phyloP scores from a whole-genome alignment of 2,888 invertebrate genomes.

The Drosophila phalerata region DNA sequence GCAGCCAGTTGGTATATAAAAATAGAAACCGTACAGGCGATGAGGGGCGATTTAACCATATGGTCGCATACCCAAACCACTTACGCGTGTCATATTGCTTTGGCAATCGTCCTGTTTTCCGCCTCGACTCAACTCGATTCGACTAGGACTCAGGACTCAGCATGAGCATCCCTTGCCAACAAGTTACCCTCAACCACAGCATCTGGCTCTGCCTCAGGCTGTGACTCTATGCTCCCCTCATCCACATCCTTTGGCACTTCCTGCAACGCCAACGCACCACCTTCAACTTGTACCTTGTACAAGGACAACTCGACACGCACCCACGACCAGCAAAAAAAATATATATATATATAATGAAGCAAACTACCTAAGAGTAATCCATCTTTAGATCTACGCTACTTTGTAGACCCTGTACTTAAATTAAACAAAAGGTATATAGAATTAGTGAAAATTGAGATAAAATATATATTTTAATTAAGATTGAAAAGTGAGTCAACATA shows the following conservation, averaged over 20 bases:
- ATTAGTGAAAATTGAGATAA: background rate
- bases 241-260: background rate
- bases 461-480: background rate
- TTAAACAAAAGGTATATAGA: background rate
- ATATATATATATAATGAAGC: conserved; percentile 11
- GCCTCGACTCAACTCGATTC: conserved; percentile 13
- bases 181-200: conserved; percentile 13
- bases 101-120: conserved; percentile 47
- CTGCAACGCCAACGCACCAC: conserved; percentile 16
- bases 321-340: conserved; percentile 39
- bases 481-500: background rate
- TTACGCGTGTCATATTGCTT: conserved; percentile 63
- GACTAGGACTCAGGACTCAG: conserved; percentile 11
- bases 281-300: conserved; percentile 18
- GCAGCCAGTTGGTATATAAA: conserved; percentile 20
- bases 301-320: conserved; percentile 25
- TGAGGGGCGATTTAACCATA: conserved; percentile 63
- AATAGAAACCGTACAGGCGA: conserved; percentile 42
- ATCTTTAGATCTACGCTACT: conserved; percentile 36
- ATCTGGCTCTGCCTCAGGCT: background rate
- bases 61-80: conserved; percentile 68
- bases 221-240: conserved; percentile 3
- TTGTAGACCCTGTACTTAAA: background rate
- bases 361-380: conserved; percentile 63
- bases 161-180: conserved; percentile 69